Evolutionary conservation across 2,113 vertebrate species (phyloP).

Genomic region (Todiramphus saurophagus): DNA sequence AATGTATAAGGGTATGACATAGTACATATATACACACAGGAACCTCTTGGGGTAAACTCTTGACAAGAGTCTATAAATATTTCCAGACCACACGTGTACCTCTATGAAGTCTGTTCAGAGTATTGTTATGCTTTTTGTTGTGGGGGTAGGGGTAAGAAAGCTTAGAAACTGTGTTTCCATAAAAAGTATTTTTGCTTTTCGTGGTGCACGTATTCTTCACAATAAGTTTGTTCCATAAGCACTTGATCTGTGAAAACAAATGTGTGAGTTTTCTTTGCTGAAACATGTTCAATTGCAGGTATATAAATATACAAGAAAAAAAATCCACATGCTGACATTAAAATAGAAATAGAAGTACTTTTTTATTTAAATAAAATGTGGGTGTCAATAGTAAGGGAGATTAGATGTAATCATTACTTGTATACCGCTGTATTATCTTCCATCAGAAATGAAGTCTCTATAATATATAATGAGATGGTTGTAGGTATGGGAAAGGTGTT

Average conservation of each 20-base stretch:
- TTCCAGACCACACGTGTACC: background rate
- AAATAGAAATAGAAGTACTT: background rate
- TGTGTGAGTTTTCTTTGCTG: background rate
- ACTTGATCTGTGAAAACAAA: background rate
- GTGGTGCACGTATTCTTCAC: background rate
- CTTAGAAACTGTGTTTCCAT: background rate
- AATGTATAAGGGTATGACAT: background rate
- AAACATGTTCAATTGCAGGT: background rate
- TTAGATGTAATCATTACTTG: background rate
- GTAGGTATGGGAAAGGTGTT: background rate
- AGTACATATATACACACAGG: rapidly evolving
- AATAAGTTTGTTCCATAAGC: background rate
- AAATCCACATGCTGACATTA: background rate
- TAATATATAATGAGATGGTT: background rate
- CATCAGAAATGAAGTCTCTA: background rate
- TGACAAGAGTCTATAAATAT: background rate
- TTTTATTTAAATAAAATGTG: background rate
- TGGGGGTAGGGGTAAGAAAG: background rate
- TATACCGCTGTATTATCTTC: background rate
- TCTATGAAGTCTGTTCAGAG: background rate
- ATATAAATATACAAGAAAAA: background rate
- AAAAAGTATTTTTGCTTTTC: background rate
- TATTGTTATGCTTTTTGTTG: background rate
- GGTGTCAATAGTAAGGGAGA: background rate
- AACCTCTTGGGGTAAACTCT: background rate